Evolutionary conservation across 2,113 vertebrate genomes (phyloP).

Genomic region (Pholis gunnellus): DNA sequence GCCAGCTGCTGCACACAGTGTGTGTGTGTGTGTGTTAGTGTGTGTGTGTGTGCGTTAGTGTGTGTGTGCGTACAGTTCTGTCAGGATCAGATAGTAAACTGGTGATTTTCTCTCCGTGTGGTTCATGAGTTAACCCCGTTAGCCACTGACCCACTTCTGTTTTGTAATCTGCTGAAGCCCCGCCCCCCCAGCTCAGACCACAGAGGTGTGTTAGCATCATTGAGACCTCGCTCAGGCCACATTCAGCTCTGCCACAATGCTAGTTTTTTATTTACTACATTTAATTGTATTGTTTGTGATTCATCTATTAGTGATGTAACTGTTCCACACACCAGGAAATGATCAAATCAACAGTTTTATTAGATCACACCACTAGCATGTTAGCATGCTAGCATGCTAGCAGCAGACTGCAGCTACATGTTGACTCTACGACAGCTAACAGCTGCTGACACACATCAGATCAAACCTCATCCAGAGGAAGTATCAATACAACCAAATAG

Average conservation of each 20-base stretch:
- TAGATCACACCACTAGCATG: neutral
- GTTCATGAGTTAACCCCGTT: slow-evolving; percentile 62
- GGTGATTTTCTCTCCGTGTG: slow-evolving; percentile 58
- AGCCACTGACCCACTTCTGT: slow-evolving; percentile 73
- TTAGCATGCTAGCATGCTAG: neutral
- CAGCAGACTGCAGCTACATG: neutral
- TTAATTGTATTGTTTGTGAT: neutral
- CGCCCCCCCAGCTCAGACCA: slow-evolving; percentile 29
- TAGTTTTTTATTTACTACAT: neutral
- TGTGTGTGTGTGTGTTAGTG: neutral
- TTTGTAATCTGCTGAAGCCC: slow-evolving; percentile 59
- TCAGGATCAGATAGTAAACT: slow-evolving; percentile 43
- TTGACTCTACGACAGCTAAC: neutral
- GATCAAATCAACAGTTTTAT: neutral
- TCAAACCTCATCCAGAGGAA: neutral
- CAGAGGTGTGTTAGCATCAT: slow-evolving; percentile 3
- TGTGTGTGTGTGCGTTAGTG: slow-evolving; percentile 7
- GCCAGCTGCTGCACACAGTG: slow-evolving; percentile 57
- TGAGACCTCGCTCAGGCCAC: neutral
- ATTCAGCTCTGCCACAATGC: neutral
- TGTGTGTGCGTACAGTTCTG: slow-evolving; percentile 12
- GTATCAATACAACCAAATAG: neutral
- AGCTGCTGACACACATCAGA: neutral
- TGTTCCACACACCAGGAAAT: neutral
- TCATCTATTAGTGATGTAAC: neutral